Base-by-base conservation (phyloP, 2,888 invertebrate species). In the Yponomeuta plumbellus region DNA sequence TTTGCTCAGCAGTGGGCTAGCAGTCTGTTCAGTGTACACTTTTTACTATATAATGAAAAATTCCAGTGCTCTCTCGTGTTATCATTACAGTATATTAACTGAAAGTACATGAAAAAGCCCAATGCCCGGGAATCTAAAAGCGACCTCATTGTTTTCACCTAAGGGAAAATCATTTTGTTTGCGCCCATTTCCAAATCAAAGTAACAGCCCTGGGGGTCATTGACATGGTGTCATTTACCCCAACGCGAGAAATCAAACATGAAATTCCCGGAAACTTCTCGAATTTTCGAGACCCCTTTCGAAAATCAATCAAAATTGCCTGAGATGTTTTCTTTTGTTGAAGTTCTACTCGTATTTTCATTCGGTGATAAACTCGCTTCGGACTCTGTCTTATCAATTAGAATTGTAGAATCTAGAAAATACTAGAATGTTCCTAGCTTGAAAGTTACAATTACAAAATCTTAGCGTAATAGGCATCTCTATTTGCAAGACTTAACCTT, bases 171-270 rank as follows among this genome's bases (percentile, higher is more conserved):
- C 44, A 52, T 52, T 52, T 52, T 17, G 17, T 52, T 52, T 52
- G 44, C 1, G 13, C 44, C 44, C 44, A 52, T 52, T 52, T 52
- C 44, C 13, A 13, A 52, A 52, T 52, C 44, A 52, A 52, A 52
- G 44, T 17, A 52, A 13, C 44, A 6, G 5, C 0, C 17, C 17
- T 17, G 17, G 17, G 44, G 44, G 44, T 52, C 44, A 52, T 52
- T 52, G 44, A 52, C 44, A 52, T 17, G 44, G 17, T 52, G 44
- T 26, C 26, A 63, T 67, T 67, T 65, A 70, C 66, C 65, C 65
- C 66, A 66, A 67, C 70, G 57, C 66, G 67, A 67, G 68, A 71
- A 69, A 70, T 68, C 59, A 67, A 66, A 65, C 63, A 67, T 59
- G 21, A 52, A 68, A 26, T 68, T 70, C 70, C 64, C n/a, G 62